Conservation (phyloP, 2,888 invertebrate species). For the Ormyrus thymus region DNA sequence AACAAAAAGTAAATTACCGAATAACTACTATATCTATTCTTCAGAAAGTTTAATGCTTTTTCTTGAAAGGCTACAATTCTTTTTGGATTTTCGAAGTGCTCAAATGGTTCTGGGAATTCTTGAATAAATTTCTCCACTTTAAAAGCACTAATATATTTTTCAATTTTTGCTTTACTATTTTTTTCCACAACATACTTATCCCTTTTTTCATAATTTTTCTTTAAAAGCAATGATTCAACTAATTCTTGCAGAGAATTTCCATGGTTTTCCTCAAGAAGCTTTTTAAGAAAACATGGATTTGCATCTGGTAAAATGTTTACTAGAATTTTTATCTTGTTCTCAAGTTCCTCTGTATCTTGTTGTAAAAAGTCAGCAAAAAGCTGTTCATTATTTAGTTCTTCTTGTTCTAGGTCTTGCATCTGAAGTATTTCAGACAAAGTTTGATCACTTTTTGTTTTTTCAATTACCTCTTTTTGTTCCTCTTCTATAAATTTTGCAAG, state of each 20-base stretch:
- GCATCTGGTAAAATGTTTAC: slow-evolving; percentile 69
- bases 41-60: slow-evolving; percentile 61
- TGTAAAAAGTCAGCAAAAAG: slow-evolving; percentile 35
- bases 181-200: slow-evolving; percentile 20
- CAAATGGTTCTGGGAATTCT: slow-evolving; percentile 74
- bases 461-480: not conserved
- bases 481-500: not conserved
- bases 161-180: slow-evolving; percentile 42
- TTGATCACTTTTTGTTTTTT: not conserved
- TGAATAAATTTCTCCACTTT: slow-evolving; percentile 73
- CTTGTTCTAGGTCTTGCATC: not conserved
- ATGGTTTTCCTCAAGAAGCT: slow-evolving; percentile 53
- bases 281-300: slow-evolving; percentile 65
- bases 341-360: slow-evolving; percentile 23
- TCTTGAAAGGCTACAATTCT: slow-evolving; percentile 50
- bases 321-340: slow-evolving; percentile 60
- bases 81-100: slow-evolving; percentile 65
- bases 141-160: slow-evolving; percentile 74
- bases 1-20: slow-evolving; percentile 38
- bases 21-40: slow-evolving; percentile 56
- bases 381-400: slow-evolving; percentile 53
- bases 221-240: slow-evolving; percentile 61
- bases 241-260: slow-evolving; percentile 59
- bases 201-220: slow-evolving; percentile 64
- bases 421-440: slow-evolving; percentile 18